Conservation (phyloP, 2,888 invertebrate genomes). For the Pachycephus smyrnensis region DNA sequence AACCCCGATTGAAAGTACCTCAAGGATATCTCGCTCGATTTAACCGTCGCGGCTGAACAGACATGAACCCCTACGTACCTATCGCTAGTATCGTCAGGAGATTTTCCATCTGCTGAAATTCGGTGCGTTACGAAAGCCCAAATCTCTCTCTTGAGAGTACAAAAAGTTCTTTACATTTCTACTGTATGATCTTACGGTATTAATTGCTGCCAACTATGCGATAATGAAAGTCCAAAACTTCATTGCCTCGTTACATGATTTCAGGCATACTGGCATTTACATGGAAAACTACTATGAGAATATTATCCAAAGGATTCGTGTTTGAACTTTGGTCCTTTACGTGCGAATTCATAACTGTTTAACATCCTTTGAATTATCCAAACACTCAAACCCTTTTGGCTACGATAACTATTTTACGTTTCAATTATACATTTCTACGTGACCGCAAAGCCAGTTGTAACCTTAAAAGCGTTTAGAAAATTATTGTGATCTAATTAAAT, state of each 20-base stretch:
- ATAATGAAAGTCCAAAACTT: too few relatives aligned
- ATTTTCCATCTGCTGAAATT: background rate
- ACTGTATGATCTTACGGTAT: background rate
- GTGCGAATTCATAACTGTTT: background rate
- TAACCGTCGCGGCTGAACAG: background rate
- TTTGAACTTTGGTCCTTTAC: too few relatives aligned
- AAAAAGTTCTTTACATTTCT: background rate
- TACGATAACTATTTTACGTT: too few relatives aligned
- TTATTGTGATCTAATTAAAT: background rate
- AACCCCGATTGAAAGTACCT: background rate
- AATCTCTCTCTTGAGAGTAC: background rate
- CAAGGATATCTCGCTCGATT: conserved; percentile 5
- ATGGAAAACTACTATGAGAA: background rate
- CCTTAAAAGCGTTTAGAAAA: background rate
- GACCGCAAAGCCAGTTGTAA: background rate
- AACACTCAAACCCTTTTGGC: background rate
- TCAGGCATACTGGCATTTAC: background rate
- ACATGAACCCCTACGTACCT: background rate
- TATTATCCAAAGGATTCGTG: background rate
- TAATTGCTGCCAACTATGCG: background rate
- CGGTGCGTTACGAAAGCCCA: background rate
- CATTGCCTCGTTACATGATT: too few relatives aligned
- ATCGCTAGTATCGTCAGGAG: background rate
- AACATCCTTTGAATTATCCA: background rate
- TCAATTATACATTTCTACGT: too few relatives aligned